Percentiles rank a stretch among this genome's conserved stretches.
These are phyloP conservation scores for Samia ricini DNA, from an alignment of 1,140 invertebrate genomes.

Conservation along the genomic window DNA sequence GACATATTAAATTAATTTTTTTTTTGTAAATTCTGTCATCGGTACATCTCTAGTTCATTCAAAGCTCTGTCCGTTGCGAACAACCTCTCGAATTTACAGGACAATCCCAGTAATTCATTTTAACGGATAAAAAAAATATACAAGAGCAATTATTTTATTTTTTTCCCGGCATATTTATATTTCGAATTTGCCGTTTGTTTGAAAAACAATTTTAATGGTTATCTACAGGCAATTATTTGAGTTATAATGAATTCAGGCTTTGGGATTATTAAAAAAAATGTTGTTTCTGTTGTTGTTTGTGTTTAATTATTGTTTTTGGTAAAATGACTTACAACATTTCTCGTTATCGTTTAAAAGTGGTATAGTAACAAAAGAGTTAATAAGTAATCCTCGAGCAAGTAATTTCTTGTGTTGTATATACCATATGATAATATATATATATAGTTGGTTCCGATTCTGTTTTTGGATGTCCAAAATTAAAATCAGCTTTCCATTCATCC, in stretches of 20 bases:
- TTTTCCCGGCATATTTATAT: conserved; percentile 3
- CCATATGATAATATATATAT: no score
- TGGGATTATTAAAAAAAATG: background rate
- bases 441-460: no score
- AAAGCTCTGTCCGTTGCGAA: background rate
- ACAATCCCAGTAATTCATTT: conserved; percentile 9
- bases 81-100: conserved; percentile 7
- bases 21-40: background rate
- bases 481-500: no score
- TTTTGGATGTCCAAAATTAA: no score
- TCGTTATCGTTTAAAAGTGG: no score
- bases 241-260: background rate
- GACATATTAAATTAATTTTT: no score
- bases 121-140: conserved; percentile 6
- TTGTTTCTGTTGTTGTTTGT: background rate
- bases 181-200: background rate
- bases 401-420: no score
- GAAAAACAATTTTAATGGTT: background rate
- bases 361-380: no score
- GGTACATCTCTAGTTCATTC: background rate
- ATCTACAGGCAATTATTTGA: background rate
- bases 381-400: no score
- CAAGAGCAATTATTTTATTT: conserved; percentile 1
- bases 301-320: no score
- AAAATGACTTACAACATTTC: background rate